Evolutionary conservation across 2,888 invertebrate species (phyloP).

Genomic region (Orthonychiurus folsomi): DNA sequence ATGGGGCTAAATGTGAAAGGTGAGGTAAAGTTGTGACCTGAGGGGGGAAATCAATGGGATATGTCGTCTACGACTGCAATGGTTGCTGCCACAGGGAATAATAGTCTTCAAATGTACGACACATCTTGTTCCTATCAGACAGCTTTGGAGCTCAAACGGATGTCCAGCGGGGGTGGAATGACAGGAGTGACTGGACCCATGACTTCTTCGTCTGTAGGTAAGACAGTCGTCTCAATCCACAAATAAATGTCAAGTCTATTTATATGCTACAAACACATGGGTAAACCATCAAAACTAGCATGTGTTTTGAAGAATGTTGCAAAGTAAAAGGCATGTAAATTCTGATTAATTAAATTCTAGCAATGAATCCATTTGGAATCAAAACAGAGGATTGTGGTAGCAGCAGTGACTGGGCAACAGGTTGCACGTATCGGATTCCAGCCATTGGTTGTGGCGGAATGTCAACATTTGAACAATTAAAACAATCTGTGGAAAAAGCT

Average conservation of each 20-base stretch:
- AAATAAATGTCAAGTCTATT: too few relatives aligned
- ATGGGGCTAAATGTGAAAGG: conserved; percentile 11
- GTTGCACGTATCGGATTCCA: conserved; percentile 59
- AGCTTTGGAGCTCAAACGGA: conserved; percentile 65
- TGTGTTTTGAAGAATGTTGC: too few relatives aligned
- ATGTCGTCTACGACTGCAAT: conserved; percentile 39
- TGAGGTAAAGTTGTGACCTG: not conserved
- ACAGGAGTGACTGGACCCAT: conserved; percentile 39
- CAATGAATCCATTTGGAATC: conserved; percentile 38
- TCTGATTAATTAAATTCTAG: not conserved
- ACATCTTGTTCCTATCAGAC: conserved; percentile 86
- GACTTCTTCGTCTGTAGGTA: conserved; percentile 40
- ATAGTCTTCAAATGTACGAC: conserved; percentile 63
- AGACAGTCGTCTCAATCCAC: too few relatives aligned
- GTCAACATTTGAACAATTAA: conserved; percentile 78
- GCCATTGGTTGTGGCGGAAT: conserved; percentile 44
- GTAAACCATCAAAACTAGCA: too few relatives aligned
- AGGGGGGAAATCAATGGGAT: conserved; percentile 20
- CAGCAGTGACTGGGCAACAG: conserved; percentile 43
- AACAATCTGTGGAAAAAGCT: conserved; percentile 82
- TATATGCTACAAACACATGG: too few relatives aligned
- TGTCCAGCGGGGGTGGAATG: conserved; percentile 40
- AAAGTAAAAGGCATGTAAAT: too few relatives aligned
- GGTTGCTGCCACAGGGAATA: conserved; percentile 38
- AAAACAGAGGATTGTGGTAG: conserved; percentile 37